Percentiles rank a stretch among this genome's conserved stretches.
Evolutionary conservation across 2,113 vertebrate species (phyloP).

Genomic region (Cichladusa arquata): DNA sequence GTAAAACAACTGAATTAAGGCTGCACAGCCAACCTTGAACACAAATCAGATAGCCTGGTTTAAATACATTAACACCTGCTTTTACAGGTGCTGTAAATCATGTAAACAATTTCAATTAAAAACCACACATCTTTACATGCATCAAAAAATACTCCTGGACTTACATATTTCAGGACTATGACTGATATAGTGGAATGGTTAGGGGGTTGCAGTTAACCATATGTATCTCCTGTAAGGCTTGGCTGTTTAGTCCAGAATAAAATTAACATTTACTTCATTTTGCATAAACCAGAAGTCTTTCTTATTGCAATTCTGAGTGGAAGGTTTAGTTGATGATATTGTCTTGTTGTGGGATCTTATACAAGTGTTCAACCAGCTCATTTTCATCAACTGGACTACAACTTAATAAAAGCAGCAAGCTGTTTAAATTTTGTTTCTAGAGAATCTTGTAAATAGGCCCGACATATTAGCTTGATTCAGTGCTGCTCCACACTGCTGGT

Average conservation of each 20-base stretch:
- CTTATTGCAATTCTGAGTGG: background rate
- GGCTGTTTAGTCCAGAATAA: background rate
- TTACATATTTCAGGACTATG: background rate
- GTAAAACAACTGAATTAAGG: background rate
- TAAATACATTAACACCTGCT: background rate
- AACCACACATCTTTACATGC: background rate
- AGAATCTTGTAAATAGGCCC: background rate
- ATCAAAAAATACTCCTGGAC: background rate
- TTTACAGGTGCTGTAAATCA: background rate
- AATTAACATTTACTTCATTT: background rate
- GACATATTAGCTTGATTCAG: background rate
- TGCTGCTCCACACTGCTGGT: accelerated
- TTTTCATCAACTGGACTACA: background rate
- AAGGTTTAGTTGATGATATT: background rate
- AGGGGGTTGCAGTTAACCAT: background rate
- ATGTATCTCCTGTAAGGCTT: background rate
- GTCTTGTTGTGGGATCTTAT: background rate
- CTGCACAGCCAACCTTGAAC: background rate
- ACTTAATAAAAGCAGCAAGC: background rate
- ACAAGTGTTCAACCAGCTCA: background rate
- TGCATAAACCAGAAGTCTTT: background rate
- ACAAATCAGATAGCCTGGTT: background rate
- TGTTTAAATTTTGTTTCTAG: background rate
- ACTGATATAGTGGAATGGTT: background rate
- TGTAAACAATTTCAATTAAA: background rate